Percentiles rank a stretch among this genome's conserved stretches.
Evolutionary conservation across 2,113 vertebrate species (phyloP).

Genomic region (Psittacara wagleri): DNA sequence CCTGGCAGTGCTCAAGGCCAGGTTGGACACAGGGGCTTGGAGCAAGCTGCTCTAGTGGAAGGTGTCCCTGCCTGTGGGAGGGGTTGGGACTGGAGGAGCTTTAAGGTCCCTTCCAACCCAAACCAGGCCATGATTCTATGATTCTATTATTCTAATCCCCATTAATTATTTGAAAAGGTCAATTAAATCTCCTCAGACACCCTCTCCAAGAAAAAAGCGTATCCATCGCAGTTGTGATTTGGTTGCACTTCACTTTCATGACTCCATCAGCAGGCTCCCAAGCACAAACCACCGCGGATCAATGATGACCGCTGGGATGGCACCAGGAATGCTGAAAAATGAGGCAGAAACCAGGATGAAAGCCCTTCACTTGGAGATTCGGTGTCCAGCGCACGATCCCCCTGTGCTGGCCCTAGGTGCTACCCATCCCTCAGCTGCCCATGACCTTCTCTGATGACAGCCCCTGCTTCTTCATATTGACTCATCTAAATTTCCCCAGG

Average conservation of each 20-base stretch:
- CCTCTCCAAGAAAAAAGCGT: background rate
- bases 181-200: background rate
- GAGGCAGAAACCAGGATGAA: background rate
- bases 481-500: background rate
- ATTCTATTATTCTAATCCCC: background rate
- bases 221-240: accelerated
- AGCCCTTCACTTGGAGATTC: background rate
- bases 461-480: background rate
- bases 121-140: background rate
- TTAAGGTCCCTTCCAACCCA: background rate
- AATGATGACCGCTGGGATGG: background rate
- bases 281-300: accelerated
- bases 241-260: accelerated
- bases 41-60: no score
- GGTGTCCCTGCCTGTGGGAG: background rate
- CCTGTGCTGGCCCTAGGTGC: background rate
- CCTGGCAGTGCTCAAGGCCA: no score
- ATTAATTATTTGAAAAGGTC: background rate
- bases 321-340: background rate
- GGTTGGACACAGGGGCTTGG: no score
- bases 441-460: conserved; percentile 12
- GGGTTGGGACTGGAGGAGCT: accelerated
- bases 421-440: background rate
- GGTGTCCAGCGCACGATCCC: accelerated
- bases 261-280: background rate